Base-by-base conservation (phyloP, 2,797 vertebrate genomes). In the Bovichtus diacanthus region DNA sequence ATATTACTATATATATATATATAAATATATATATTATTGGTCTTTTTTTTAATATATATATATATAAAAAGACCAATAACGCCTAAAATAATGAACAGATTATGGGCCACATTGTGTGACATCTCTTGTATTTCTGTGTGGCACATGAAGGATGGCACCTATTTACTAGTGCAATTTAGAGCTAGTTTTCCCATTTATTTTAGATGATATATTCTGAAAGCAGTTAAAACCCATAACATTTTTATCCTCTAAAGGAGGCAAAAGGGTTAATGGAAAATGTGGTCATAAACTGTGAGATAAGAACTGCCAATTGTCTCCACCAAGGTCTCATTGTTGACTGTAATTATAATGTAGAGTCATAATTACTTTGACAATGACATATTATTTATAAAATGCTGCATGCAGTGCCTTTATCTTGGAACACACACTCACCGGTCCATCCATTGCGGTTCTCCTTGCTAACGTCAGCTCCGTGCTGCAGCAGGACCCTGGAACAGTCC, bases 401-500 rank as follows among this genome's bases (percentile, higher is more conserved):
- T 43, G 11, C 21, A 31, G 11, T 25, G 44, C 6, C 11, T 74
- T 63, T 47, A 41, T 34, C 25, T 49, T 31, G 9, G 56, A 50
- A 29, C 18, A 21, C 39, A 55, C 74, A 70, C 90, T 77, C 77
- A 99, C 98, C 98, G 46, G 97, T 99, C 98, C 98, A 99, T 70
- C 97, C 97, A 0, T 95, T 98, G 91, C 95, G 95, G 90, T 99
- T 99, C 92, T 99, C 97, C 90, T 97, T 98, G 94, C 96, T 96
- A 73, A 98, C 97, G 0, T 99, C 97, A 0, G 98, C 98, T 0
- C 98, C 98, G 8, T 97, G 95, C 43, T 96, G 95, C 81, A 99
- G 94, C 82, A 99, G 95, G 73, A 98, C 94, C 38, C 94, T 93
- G 62, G 97, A 96, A 21, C 97, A 98, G 64, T 99, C 98, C 8